A percentile compares a stretch with the other conserved stretches of the same genome.
Evolutionary conservation across 2,797 vertebrate genomes (phyloP).

Genomic region (Ctenopoma kingsleyae): DNA sequence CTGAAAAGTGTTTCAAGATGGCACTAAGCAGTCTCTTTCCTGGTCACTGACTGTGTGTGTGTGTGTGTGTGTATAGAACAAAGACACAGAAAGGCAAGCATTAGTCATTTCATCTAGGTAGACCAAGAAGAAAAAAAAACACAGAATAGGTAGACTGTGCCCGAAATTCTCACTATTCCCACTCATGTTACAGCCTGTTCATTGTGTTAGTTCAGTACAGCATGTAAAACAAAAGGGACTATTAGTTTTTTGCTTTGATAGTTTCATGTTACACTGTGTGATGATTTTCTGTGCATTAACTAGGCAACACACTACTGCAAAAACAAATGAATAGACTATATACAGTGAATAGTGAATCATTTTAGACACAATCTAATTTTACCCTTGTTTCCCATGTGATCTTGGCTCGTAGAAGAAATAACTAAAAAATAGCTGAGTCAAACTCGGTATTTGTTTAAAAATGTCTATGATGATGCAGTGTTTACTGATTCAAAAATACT

Average conservation of each 20-base stretch:
- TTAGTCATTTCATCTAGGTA: background rate
- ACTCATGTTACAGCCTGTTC: background rate
- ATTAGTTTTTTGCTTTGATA: background rate
- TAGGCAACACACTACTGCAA: background rate
- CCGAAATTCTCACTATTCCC: slow-evolving; percentile 8
- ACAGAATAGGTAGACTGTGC: background rate
- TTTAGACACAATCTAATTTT: slow-evolving; percentile 4
- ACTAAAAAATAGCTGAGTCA: background rate
- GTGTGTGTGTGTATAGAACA: background rate
- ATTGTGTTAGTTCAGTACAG: background rate
- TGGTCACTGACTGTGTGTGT: slow-evolving; percentile 29
- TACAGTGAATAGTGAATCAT: background rate
- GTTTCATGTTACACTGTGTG: too few relatives aligned
- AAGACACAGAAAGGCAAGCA: slow-evolving; percentile 28
- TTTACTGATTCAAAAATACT: background rate
- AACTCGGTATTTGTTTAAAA: slow-evolving; percentile 8
- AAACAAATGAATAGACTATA: background rate
- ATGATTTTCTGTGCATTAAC: too few relatives aligned
- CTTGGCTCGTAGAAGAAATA: slow-evolving; percentile 1
- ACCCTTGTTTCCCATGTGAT: background rate
- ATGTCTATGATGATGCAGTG: background rate
- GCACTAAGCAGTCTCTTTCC: background rate
- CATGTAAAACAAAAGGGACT: background rate
- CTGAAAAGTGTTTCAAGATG: background rate
- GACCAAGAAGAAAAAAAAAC: background rate